Percentiles rank a stretch among this genome's conserved stretches.
These are phyloP conservation scores for Eremophila alpestris DNA, from an alignment of 2,797 vertebrate genomes.

Conservation along the genomic window DNA sequence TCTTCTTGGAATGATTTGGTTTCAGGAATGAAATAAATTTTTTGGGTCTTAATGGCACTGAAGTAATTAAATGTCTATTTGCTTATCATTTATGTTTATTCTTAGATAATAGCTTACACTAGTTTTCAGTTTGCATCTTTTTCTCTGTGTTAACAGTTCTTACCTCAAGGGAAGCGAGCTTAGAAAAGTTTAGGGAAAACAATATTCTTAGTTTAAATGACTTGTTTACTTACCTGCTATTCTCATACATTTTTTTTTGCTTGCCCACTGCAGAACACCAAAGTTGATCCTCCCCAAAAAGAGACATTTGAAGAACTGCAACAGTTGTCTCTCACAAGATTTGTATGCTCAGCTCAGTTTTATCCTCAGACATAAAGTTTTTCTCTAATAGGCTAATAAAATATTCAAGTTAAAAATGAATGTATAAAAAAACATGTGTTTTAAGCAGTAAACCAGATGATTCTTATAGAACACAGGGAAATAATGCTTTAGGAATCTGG, in stretches of 20 bases:
- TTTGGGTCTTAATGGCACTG: not conserved
- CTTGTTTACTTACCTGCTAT: not conserved
- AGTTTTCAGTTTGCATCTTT: not conserved
- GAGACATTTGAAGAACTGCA: not conserved
- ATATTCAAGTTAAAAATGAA: not conserved
- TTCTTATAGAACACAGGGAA: not conserved
- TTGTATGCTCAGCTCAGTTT: not conserved
- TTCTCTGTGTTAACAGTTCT: not conserved
- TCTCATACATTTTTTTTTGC: not conserved
- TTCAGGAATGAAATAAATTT: conserved; percentile 1
- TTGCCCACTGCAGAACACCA: not conserved
- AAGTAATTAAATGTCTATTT: not conserved
- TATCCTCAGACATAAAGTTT: not conserved
- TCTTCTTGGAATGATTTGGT: not conserved
- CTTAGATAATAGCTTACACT: not conserved
- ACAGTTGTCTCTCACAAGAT: not conserved
- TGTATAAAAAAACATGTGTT: not conserved
- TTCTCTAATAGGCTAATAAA: not conserved
- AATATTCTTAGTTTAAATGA: not conserved
- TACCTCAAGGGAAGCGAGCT: not conserved
- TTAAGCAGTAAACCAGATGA: not conserved
- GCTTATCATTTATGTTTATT: not conserved
- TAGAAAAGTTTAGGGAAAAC: not conserved
- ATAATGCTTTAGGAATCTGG: not conserved
- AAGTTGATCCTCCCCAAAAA: not conserved